phyloP scores from a whole-genome alignment of 2,797 vertebrate genomes.

The Myioborus miniatus region DNA sequence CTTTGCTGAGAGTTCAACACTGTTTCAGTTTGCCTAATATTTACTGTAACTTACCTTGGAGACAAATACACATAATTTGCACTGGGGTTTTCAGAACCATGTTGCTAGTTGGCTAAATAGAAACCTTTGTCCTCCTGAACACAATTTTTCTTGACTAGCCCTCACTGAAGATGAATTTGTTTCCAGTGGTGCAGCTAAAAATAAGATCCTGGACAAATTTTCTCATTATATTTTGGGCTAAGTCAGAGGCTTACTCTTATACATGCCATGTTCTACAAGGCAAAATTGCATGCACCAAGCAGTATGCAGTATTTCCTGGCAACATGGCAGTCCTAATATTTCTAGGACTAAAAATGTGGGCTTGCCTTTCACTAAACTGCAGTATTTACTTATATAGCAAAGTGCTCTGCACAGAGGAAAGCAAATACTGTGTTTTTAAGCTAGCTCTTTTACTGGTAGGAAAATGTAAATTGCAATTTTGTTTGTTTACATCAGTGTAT shows the following conservation, averaged over 20 bases:
- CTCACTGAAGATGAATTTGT: neutral
- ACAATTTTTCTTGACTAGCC: neutral
- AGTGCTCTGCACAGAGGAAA: neutral
- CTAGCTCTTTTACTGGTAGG: neutral
- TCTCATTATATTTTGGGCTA: neutral
- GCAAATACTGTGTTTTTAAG: neutral
- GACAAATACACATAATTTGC: neutral
- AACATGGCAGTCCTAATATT: neutral
- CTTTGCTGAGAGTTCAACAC: neutral
- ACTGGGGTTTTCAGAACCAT: neutral
- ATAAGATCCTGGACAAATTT: neutral
- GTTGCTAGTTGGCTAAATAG: neutral
- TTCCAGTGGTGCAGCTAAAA: neutral
- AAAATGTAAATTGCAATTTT: neutral
- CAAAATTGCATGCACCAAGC: neutral
- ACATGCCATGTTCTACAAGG: neutral
- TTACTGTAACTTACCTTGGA: conserved; percentile 8
- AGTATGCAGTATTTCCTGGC: neutral
- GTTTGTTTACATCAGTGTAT: neutral
- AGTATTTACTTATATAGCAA: neutral
- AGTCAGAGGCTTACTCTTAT: neutral
- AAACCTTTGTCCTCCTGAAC: neutral
- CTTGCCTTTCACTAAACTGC: neutral
- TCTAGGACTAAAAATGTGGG: neutral
- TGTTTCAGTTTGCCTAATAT: neutral